Evolutionary conservation across 2,888 invertebrate genomes (phyloP), one percentile per base, ranked within the genome.

Genomic region (Galerucella calmariensis): DNA sequence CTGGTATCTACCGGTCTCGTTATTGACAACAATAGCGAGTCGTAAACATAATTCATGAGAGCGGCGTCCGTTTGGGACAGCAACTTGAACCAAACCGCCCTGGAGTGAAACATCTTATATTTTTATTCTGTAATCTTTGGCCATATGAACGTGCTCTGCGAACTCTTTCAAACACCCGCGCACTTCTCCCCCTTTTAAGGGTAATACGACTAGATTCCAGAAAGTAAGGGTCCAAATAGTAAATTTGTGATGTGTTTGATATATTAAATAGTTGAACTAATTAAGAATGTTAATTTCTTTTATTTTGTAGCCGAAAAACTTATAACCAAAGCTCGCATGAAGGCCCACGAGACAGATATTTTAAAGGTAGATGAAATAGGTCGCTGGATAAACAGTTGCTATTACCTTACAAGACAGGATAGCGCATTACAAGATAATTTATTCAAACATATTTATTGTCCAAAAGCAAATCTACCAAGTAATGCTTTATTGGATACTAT

Each of bases 361-460:
- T 16, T 58, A 16, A 70, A 59, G n/a, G 79, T 82, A 71, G 16
- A 81, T 24, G 82, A 83, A 69, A 77, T 81, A 12, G 68, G 76
- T 41, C 76, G 75, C 35, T 83, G 82, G 82, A 75, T 82, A 24
- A 70, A 80, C 73, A 75, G 67, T 61, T 76, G 79, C 35, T 82
- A 77, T 71, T 82, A 78, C 66, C 68, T 82, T 12, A 77, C 75
- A 8, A 66, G 69, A 14, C 74, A 73, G 41, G 72, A 75, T 4
- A 75, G 67, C 69, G 61, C 53, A 20, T 51, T 75, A 35, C 75
- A 76, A 12, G 74, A 44, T 65, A 35, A 62, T 10, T 46, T 80
- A 58, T 78, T 77, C 61, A 72, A 72, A 14, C 70, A 80, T 48
- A 16, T 75, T 8, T 78, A 75, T 67, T 69, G 67, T 59, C 65